These are phyloP conservation scores for Chaetodon trifascialis DNA, from an alignment of 2,113 vertebrate genomes.

Conservation along the genomic window DNA sequence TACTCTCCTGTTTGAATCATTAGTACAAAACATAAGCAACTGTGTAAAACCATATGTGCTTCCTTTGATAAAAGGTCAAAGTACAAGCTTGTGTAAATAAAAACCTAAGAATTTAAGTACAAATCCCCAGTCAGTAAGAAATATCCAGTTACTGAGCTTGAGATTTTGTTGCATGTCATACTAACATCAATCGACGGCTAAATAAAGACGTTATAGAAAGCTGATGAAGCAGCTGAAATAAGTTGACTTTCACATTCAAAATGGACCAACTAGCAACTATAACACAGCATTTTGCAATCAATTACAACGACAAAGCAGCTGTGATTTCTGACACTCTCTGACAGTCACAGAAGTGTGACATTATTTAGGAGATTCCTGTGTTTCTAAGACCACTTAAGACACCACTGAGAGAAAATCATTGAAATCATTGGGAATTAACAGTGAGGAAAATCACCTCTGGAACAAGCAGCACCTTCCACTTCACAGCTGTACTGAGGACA, in stretches of 20 bases:
- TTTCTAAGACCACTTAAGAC: background rate
- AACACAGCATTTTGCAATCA: background rate
- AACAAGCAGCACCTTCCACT: background rate
- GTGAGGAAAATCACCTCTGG: background rate
- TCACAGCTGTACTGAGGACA: background rate
- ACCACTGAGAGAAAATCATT: background rate
- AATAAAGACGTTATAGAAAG: too few relatives aligned
- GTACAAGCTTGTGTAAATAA: background rate
- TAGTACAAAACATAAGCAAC: background rate
- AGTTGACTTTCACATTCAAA: background rate
- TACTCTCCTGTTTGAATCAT: background rate
- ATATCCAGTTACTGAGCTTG: background rate
- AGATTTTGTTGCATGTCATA: background rate
- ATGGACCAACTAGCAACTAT: background rate
- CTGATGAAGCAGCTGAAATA: background rate
- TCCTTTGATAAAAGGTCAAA: background rate
- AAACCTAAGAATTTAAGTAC: background rate
- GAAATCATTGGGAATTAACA: background rate
- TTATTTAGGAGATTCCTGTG: background rate
- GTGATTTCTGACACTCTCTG: background rate
- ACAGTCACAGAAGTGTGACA: too few relatives aligned
- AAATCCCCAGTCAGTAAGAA: background rate
- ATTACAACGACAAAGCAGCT: background rate
- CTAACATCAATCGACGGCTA: too few relatives aligned
- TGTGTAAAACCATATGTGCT: background rate